Base-by-base conservation (phyloP, 2,888 invertebrate genomes). In the Antheraea yamamai region DNA sequence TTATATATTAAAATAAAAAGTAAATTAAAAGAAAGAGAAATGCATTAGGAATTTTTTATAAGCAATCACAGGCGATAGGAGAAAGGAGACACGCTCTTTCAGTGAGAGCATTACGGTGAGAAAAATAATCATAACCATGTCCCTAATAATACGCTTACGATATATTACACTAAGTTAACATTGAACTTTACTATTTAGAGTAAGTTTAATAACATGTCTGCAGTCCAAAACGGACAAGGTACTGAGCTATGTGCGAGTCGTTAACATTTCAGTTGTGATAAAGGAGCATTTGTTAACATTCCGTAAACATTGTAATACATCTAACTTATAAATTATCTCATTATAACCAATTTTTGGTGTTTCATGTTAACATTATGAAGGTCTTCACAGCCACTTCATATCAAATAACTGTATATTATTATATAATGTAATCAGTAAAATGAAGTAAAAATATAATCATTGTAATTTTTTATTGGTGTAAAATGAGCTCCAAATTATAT, bases 101-200 rank as follows among this genome's bases (percentile, higher is more conserved):
- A 82, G 83, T 79, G 83, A 86, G 83, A 86, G 85, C 84, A 85
- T 83, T 84, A 87, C 80, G 87, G 86, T 88, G 88, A 89, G 85
- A 86, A 83, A 90, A 87, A 84, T 83, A 84, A 84, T 83, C 81
- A 84, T 89, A 89, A 91, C 90, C 92, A 89, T 85, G 88, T 91
- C 91, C 91, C 92, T 94, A 93, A 87, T 84, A 82, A 89, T 91
- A 92, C 93, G 91, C 93, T 94, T 94, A 94, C 84, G 88, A 91
- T 92, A 93, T 92, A 92, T 92, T 90, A 94, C 87, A 87, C 91
- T 94, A 93, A 87, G 87, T 92, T 94, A 94, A 94, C 91, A 91
- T 91, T 90, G 91, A 91, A 93, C 90, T 85, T 91, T 87, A 91
- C 91, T 90, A 90, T 85, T 84, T 83, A 91, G 88, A 92, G 90